Conservation (phyloP, 2,888 invertebrate genomes). For the Andrena haemorrhoa region DNA sequence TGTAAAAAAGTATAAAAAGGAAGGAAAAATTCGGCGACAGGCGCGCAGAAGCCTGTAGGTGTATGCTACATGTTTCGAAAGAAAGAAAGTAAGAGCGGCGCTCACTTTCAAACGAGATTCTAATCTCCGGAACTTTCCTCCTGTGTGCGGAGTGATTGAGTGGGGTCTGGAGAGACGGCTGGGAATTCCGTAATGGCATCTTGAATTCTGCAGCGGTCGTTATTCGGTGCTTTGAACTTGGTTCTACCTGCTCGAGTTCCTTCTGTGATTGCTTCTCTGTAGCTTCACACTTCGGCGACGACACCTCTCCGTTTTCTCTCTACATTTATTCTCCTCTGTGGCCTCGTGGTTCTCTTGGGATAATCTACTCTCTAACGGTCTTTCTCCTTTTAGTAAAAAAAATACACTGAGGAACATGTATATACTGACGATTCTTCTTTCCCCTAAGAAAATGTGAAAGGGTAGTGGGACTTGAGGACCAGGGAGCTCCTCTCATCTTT, state of each 20-base stretch:
- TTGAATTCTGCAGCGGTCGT: neutral
- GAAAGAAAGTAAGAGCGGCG: constrained; percentile 46
- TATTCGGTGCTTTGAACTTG: neutral
- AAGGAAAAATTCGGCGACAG: constrained; percentile 29
- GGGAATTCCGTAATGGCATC: constrained; percentile 6
- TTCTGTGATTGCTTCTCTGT: neutral
- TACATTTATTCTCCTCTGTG: neutral
- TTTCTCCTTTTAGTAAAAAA: no score
- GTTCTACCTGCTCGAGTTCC: neutral
- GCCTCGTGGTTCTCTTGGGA: no score
- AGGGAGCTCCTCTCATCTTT: neutral
- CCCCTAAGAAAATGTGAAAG: neutral
- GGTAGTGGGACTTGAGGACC: neutral
- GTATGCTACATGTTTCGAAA: constrained; percentile 34
- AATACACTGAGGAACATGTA: no score
- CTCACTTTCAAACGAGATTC: constrained; percentile 48
- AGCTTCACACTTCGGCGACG: neutral
- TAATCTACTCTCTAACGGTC: no score
- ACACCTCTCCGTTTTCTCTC: neutral
- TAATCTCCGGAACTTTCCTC: constrained; percentile 53
- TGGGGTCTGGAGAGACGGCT: neutral
- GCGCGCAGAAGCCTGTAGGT: neutral
- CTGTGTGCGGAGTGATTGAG: neutral
- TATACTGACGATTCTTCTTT: neutral
- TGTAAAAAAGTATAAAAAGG: neutral